Evolutionary conservation across 64 coral and sea anemone genomes (phyloP), one percentile per base, ranked within the genome.

Genomic region (Actinia tenebrosa): DNA sequence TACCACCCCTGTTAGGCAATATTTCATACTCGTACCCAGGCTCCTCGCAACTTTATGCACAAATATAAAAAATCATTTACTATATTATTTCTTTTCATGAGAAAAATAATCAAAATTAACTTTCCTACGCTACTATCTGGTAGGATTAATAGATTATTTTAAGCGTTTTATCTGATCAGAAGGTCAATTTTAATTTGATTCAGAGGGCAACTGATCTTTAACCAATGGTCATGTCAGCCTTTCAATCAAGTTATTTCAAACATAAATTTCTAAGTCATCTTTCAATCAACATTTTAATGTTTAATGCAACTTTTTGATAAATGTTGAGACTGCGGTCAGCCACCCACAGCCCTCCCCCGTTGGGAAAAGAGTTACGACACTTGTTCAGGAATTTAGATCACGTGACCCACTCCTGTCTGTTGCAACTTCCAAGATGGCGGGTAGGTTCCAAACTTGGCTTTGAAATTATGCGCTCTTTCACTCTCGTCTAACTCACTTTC

Each of bases 341-440:
- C 69, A 10, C 25, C 69, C 69, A 26, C n/a, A 25, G 3, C 22
- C 20, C 20, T 66, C 20, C 63, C 63, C 69, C 26, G 23, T 42
- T 26, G 23, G 27, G 69, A 8, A 8, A 11, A 26, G 69, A 75
- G 69, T 75, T 75, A 75, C 69, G 64, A 75, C 69, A 26, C 27
- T 30, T 14, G 69, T 75, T 75, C 69, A 75, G 69, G 69, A 75
- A 75, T 75, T 75, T 30, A 27, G 93, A 91, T 91, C 97, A 92
- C 93, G 97, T 89, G 89, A 91, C 64, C 77, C 89, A 90, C 81
- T 88, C 90, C 92, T 88, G 92, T 91, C 87, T 95, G 88, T 83
- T 88, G 89, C 82, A 90, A 90, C 83, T 92, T 94, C 86, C 97
- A 99, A 99, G 90, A 99, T 99, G 97, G 97, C 97, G 97, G 97